These are phyloP conservation scores for Drosophila persimilis DNA, from an alignment of 1,140 invertebrate species.

Conservation along the genomic window DNA sequence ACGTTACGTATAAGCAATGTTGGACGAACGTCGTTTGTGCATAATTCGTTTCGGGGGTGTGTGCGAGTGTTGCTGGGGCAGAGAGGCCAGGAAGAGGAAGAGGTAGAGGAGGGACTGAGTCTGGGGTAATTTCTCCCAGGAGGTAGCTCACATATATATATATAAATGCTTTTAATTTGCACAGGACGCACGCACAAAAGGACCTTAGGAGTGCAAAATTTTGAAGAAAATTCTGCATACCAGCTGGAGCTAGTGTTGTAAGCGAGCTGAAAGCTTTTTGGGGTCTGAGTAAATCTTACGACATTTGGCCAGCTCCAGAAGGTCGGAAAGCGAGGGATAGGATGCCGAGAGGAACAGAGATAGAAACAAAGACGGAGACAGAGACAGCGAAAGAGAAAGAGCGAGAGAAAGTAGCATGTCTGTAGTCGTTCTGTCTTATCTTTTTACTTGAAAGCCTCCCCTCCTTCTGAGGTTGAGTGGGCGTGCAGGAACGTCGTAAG, in stretches of 20 bases:
- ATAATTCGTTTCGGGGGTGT: constrained; percentile 57
- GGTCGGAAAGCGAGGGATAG: background rate
- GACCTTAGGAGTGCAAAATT: constrained; percentile 58
- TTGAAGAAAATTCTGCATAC: constrained; percentile 70
- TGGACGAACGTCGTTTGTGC: constrained; percentile 66
- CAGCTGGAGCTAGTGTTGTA: constrained; percentile 18
- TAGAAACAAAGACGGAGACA: constrained; percentile 2
- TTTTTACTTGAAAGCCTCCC: constrained; percentile 68
- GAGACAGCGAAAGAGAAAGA: constrained; percentile 3
- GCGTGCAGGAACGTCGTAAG: background rate
- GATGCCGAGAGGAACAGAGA: background rate
- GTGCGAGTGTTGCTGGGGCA: background rate
- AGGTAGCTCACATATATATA: constrained; percentile 39
- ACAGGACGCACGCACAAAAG: constrained; percentile 53
- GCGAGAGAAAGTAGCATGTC: constrained; percentile 8
- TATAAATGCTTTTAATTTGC: constrained; percentile 78
- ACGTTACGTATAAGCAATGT: constrained; percentile 73
- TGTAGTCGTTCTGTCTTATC: constrained; percentile 68
- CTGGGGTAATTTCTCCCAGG: constrained; percentile 70
- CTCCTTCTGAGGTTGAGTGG: constrained; percentile 13
- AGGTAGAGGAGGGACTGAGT: background rate
- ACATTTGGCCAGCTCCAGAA: constrained; percentile 17
- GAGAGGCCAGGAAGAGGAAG: too few relatives aligned
- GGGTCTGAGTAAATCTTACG: constrained; percentile 63
- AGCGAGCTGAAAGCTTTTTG: background rate